phyloP scores from a whole-genome alignment of 2,113 vertebrate genomes.

The Ciconia stormi region DNA sequence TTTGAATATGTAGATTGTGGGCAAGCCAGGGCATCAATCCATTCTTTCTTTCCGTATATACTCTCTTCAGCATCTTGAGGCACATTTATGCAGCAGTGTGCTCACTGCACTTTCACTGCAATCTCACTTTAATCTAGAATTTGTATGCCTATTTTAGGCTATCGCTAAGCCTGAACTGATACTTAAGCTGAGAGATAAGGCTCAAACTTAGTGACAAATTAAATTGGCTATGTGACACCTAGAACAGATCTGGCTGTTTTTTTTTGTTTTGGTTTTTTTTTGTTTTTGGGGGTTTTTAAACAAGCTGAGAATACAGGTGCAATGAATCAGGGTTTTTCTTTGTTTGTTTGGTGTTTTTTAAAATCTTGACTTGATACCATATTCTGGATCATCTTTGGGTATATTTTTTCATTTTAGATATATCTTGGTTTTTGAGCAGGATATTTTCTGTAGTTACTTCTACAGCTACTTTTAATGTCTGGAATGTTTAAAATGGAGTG shows the following conservation, averaged over 20 bases:
- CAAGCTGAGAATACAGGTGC: not conserved
- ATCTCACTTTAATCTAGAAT: not conserved
- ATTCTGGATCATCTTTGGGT: not conserved
- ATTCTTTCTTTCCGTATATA: not conserved
- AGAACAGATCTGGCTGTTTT: not conserved
- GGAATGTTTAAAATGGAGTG: not conserved
- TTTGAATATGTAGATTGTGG: not conserved
- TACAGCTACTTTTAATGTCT: not conserved
- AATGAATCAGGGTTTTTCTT: not conserved
- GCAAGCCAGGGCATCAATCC: not conserved
- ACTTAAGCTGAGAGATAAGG: not conserved
- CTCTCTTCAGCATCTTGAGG: not conserved
- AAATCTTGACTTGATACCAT: not conserved
- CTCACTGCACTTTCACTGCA: not conserved
- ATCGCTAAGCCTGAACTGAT: not conserved
- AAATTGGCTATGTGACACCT: not conserved
- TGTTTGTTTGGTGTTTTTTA: not conserved
- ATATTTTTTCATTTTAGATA: not conserved
- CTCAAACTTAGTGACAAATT: not conserved
- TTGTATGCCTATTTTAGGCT: not conserved
- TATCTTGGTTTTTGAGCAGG: not conserved
- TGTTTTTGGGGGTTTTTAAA: not conserved
- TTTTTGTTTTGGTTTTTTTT: not conserved
- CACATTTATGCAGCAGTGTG: not conserved
- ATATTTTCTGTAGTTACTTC: not conserved